Evolutionary conservation across 2,797 vertebrate species (phyloP), one percentile per base, ranked within the genome.

Genomic region (Bradypus variegatus): DNA sequence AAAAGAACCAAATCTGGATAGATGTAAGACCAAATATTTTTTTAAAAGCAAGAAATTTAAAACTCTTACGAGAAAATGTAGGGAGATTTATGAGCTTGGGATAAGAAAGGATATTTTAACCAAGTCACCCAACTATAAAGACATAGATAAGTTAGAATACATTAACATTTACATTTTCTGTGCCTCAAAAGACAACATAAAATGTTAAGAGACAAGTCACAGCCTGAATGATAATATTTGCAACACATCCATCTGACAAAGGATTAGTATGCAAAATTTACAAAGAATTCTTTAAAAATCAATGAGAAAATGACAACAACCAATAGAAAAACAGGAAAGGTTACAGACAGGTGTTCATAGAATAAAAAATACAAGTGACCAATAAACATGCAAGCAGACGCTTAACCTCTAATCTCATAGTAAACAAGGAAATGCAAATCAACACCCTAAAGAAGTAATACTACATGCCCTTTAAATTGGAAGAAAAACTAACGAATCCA

Each of bases 341-440:
- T 33, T 70, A 88, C 13, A 11, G 25, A 55, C 2, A 55, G 38
- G 16, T 76, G 16, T 64, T 84, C 79, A 67, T 14, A 89, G 80
- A 83, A 86, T 23, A 33, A 91, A 91, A 94, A 69, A 31, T 79
- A 50, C 45, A 84, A 84, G 77, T 80, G 64, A 80, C 16, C 38
- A n/a, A 31, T 88, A 89, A 81, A 58, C 14, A 38, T 36, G 15
- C 33, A 41, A 69, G 72, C 15, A 86, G 50, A 78, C 65, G 45
- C 45, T 25, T 86, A 75, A 65, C 12, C 21, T 82, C 84, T 29
- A 80, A 60, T 31, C 25, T 60, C 62, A 15, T 41, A 36, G 76
- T 65, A 87, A 65, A 60, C 8, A n/a, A 33, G 90, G 45, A 86
- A 94, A 93, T 75, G 29, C 75, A 92, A 62, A 60, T 55, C 69